Evolutionary conservation across 1,140 invertebrate genomes (phyloP), one percentile per base, ranked within the genome.

Genomic region (Neoseiulus cucumeris): DNA sequence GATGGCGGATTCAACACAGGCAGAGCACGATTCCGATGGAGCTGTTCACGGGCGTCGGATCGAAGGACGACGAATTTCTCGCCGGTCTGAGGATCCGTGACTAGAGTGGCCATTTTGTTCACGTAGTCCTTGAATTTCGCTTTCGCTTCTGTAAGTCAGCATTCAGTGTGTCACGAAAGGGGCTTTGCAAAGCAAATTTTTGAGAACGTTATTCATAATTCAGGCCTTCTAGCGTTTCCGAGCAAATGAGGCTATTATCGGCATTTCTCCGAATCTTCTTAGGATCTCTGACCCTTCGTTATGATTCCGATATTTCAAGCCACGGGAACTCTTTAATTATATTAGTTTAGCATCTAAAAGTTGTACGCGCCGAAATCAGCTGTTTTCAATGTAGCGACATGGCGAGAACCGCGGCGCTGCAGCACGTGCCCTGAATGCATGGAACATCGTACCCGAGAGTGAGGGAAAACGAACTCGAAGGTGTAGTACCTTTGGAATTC

Each of bases 101-200:
- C 88, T 55, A 93, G 89, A 7, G 83, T 85, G 2, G 90, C 87
- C 68, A 95, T 76, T 41, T 82, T 82, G 74, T 93, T 94, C 2
- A 95, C 87, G 76, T 86, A 89, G 67, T 89, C 85, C 78, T 92
- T 92, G 73, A 94, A 94, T 69, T 84, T 82, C 69, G 82, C 83
- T 70, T 88, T 80, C 1, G 88, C 87, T 75, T 87, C 84, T 90
- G 75, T 66, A 80, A 80, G 72, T 68, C 72, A 70, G 70, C 64
- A 69, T 67, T 67, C 70, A 64, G 64, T 41, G 70, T 14, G 42
- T n/a, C 12, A 44, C 12, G 12, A 44, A 12, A 47, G 28, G 18
- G 7, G 45, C 14, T 47, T 47, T 20, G 45, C 45, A 20, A 6
- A 44, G 12, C n/a, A 44, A n/a, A 12, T 12, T 12, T n/a, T n/a